A percentile compares a stretch with the other conserved stretches of the same genome.
phyloP scores from a whole-genome alignment of 2,888 invertebrate genomes.

The Drosophila atripex region DNA sequence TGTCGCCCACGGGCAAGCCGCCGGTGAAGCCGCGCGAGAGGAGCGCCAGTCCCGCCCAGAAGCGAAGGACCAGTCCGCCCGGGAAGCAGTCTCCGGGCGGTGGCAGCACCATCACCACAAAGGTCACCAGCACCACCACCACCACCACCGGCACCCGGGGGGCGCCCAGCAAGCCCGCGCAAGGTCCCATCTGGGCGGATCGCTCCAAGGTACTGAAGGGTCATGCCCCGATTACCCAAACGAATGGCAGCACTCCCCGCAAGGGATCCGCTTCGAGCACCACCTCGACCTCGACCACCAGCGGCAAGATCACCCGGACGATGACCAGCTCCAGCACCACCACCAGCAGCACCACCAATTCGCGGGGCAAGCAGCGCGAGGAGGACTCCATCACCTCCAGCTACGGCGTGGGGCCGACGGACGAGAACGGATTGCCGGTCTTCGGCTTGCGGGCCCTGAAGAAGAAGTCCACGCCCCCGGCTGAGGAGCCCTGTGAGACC shows the following conservation, averaged over 20 bases:
- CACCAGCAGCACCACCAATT: constrained; percentile 65
- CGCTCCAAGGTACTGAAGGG: constrained; percentile 76
- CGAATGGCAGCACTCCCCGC: constrained; percentile 39
- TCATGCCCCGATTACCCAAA: constrained; percentile 33
- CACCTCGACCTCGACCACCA: constrained; percentile 40
- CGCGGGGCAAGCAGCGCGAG: constrained; percentile 66
- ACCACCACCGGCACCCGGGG: constrained; percentile 66
- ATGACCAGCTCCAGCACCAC: constrained; percentile 79
- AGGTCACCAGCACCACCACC: constrained; percentile 67
- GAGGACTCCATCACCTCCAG: constrained; percentile 90
- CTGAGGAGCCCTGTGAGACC: constrained; percentile 85
- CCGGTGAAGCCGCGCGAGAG: constrained; percentile 73
- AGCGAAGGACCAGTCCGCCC: constrained; percentile 79
- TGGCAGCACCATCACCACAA: constrained; percentile 71
- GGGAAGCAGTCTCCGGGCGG: constrained; percentile 22
- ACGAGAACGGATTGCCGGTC: constrained; percentile 90
- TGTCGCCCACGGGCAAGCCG: constrained; percentile 51
- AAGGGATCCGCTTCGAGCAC: constrained; percentile 60
- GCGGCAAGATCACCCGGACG: constrained; percentile 55
- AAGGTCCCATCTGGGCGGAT: constrained; percentile 78
- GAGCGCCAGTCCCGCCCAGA: constrained; percentile 57
- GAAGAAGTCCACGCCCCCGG: constrained; percentile 82
- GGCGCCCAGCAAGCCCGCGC: constrained; percentile 46
- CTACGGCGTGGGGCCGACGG: constrained; percentile 92
- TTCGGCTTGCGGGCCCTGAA: constrained; percentile 91